These are phyloP conservation scores for Misgurnus anguillicaudatus DNA, from an alignment of 2,113 vertebrate species.

Conservation along the genomic window DNA sequence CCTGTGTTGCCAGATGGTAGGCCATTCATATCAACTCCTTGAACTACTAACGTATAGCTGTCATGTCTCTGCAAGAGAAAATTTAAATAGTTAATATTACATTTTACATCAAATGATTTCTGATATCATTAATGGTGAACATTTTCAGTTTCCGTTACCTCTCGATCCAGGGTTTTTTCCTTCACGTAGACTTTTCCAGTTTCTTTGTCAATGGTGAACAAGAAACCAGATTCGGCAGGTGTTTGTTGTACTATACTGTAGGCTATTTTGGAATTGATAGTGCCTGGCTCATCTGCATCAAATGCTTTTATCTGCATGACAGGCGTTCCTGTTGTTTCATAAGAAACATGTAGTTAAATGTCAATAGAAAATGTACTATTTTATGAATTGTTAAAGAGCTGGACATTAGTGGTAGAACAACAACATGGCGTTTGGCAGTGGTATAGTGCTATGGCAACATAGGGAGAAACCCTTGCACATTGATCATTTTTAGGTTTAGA, in stretches of 20 bases:
- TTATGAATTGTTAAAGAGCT: background rate
- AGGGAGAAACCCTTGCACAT: too few species aligned
- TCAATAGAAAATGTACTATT: background rate
- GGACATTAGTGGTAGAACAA: background rate
- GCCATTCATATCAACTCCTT: constrained; percentile 65
- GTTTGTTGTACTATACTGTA: constrained; percentile 71
- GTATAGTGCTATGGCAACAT: too few species aligned
- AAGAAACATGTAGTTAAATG: constrained; percentile 25
- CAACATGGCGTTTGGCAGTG: background rate
- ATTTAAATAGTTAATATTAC: background rate
- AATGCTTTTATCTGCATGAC: constrained; percentile 66
- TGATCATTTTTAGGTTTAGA: too few species aligned
- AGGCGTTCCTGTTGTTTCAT: constrained; percentile 58
- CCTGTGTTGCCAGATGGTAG: constrained; percentile 56
- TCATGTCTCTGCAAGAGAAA: constrained; percentile 55
- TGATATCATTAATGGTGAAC: background rate
- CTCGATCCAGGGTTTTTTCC: constrained; percentile 68
- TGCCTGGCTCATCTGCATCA: constrained; percentile 65
- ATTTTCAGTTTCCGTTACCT: constrained; percentile 61
- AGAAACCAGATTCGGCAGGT: constrained; percentile 52
- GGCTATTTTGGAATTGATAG: constrained; percentile 62
- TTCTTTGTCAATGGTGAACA: constrained; percentile 64
- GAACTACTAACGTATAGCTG: constrained; percentile 65
- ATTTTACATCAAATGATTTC: background rate
- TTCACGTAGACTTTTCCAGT: constrained; percentile 69